A percentile compares a stretch with the other conserved stretches of the same genome.
phyloP scores from a whole-genome alignment of 2,113 vertebrate species.

The Chaetodon auriga region DNA sequence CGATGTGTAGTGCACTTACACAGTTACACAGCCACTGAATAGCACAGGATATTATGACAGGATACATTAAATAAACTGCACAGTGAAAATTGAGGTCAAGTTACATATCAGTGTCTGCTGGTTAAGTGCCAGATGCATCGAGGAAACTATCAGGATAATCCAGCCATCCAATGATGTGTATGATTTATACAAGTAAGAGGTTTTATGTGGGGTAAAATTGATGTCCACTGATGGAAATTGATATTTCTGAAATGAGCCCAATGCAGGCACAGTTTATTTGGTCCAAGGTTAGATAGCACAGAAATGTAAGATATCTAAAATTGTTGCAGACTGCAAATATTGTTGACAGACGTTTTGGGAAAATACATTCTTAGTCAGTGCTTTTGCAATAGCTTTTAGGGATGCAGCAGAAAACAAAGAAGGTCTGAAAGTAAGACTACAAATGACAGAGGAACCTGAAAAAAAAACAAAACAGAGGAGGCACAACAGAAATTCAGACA shows the following conservation, averaged over 20 bases:
- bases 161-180: neutral
- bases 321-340: neutral
- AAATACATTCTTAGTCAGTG: neutral
- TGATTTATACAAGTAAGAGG: neutral
- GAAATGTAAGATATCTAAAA: neutral
- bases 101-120: neutral
- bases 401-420: no score
- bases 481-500: neutral
- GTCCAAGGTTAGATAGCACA: neutral
- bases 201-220: neutral
- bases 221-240: neutral
- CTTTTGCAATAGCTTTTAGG: neutral
- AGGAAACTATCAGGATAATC: neutral
- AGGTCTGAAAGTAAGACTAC: neutral
- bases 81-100: neutral
- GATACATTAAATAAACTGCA: neutral
- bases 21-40: neutral
- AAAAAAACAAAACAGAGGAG: neutral
- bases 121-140: neutral
- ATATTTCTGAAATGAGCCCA: neutral
- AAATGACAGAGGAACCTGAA: neutral
- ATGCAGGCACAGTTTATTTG: neutral
- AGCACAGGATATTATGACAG: neutral
- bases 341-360: neutral
- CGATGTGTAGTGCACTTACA: neutral